Evolutionary conservation across 2,888 invertebrate genomes (phyloP).

Genomic region (Drosophila ustulata): DNA sequence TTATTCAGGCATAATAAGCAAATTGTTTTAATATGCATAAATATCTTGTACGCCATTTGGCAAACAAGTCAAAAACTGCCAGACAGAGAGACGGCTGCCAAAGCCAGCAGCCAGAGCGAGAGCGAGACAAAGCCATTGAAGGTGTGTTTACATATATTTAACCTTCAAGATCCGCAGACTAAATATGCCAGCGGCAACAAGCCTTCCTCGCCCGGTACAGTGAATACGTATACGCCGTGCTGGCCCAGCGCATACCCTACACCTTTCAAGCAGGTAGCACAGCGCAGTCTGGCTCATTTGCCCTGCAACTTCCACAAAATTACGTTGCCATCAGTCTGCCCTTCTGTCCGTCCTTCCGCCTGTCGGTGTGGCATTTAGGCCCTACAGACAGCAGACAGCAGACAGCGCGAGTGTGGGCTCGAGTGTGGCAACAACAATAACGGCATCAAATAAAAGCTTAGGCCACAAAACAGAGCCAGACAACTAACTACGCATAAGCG

Average conservation of each 20-base stretch:
- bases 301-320: slow-evolving; percentile 51
- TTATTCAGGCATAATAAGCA: slow-evolving; percentile 81
- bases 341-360: not conserved
- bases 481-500: slow-evolving; percentile 73
- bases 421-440: slow-evolving; percentile 13
- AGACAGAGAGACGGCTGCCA: slow-evolving; percentile 47
- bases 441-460: slow-evolving; percentile 68
- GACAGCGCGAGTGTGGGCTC: not conserved
- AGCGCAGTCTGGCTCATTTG: slow-evolving; percentile 48
- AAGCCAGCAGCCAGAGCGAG: too few relatives aligned
- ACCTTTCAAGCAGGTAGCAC: slow-evolving; percentile 39
- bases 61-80: slow-evolving; percentile 76
- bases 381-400: not conserved
- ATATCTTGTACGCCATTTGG: slow-evolving; percentile 81
- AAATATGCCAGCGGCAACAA: slow-evolving; percentile 71
- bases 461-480: slow-evolving; percentile 68
- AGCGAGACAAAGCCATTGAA: slow-evolving; percentile 40
- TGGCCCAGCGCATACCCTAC: slow-evolving; percentile 53
- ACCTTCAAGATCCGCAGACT: slow-evolving; percentile 75
- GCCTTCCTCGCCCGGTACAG: slow-evolving; percentile 22
- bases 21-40: slow-evolving; percentile 81
- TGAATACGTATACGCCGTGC: not conserved
- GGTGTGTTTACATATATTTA: slow-evolving; percentile 78
- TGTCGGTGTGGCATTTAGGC: slow-evolving; percentile 9
- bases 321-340: slow-evolving; percentile 13